Conservation (phyloP, 2,113 vertebrate species). For the Semicossyphus pulcher region DNA sequence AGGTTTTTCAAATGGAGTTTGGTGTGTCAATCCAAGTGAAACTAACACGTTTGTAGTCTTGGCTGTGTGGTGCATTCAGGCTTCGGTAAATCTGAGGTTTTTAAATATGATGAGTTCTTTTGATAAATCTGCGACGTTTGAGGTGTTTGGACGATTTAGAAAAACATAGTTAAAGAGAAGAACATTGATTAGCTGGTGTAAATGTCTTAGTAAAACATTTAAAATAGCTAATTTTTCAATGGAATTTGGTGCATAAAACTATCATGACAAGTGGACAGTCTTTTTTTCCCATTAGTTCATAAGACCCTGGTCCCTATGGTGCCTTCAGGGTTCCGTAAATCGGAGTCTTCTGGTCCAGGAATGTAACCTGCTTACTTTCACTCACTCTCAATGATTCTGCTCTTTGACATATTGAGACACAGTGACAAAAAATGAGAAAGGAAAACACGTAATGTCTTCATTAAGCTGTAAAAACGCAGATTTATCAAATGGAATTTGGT, state of each 20-base stretch:
- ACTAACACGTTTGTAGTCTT: no score
- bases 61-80: not conserved
- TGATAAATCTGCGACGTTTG: no score
- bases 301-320: not conserved
- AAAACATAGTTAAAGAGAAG: not conserved
- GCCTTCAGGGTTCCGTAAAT: constrained; percentile 28
- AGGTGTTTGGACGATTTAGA: no score
- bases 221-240: not conserved
- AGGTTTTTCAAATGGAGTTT: no score
- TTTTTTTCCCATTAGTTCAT: not conserved
- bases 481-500: not conserved
- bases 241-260: not conserved
- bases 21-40: no score
- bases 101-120: no score
- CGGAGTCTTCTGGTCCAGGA: not conserved
- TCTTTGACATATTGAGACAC: not conserved
- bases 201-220: not conserved
- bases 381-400: not conserved
- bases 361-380: not conserved
- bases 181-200: not conserved
- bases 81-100: not conserved
- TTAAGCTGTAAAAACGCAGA: not conserved
- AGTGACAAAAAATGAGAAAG: not conserved
- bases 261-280: not conserved
- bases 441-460: not conserved